Evolutionary conservation across 2,113 vertebrate genomes (phyloP), one percentile per base, ranked within the genome.

Genomic region (Struthidea cinerea): DNA sequence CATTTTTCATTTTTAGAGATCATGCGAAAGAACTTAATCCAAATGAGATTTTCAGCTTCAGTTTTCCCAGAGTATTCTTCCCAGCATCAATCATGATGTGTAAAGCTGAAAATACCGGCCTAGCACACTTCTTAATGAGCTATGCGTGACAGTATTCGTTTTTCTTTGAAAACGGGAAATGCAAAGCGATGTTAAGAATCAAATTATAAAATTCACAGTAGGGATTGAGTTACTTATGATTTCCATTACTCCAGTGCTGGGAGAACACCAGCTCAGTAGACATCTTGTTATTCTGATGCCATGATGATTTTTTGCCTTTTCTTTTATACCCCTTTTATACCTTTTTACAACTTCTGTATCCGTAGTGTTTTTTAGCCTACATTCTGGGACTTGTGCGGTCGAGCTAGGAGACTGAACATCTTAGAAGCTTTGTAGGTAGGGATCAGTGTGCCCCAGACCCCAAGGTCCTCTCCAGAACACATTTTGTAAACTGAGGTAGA

Each of bases 11-110:
- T 87, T 59, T 81, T 75, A 49, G 39, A 93, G 71, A 65, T 86
- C 28, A 52, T 32, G 13, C 69, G 56, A 55, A 89, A 94, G 47
- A 94, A 68, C 56, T 50, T 91, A 89, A 86, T 89, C 75, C 55
- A 93, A 94, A 95, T 93, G 71, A 93, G 75, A 65, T 80, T 94
- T 90, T 80, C 47, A 64, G 44, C 46, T 92, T 77, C 33, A 27
- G 6, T 77, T 83, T 92, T 89, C 64, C 52, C 41, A 55, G n/a
- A 79, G 50, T 46, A 47, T 91, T 91, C 63, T 88, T 75, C 46
- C 60, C 52, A 55, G 12, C 30, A 81, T 76, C 42, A 74, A 0
- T 85, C 28, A 47, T 33, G 22, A 46, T 46, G 12, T 60, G 7
- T 53, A 75, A 84, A 49, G 41, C 50, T 84, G 28, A 64, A 87